A percentile compares a stretch with the other conserved stretches of the same genome.
phyloP scores from a whole-genome alignment of 2,113 vertebrate species.

The Puffinus mauretanicus region DNA sequence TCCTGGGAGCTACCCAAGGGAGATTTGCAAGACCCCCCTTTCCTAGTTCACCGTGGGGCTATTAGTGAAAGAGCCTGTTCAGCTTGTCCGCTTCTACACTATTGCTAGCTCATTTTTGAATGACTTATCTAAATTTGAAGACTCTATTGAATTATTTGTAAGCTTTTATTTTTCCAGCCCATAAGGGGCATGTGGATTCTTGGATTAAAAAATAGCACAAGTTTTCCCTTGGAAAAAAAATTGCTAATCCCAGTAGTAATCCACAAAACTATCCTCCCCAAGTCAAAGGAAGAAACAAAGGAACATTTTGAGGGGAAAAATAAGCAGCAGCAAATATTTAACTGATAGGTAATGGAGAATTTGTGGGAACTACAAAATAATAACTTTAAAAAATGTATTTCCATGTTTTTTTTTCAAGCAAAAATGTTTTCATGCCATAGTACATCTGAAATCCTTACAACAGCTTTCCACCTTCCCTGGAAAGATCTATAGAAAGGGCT shows the following conservation, averaged over 20 bases:
- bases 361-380: background rate
- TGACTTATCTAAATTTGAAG: background rate
- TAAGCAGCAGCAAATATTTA: background rate
- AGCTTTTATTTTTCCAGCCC: background rate
- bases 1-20: background rate
- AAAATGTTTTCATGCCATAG: background rate
- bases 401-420: background rate
- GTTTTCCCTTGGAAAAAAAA: background rate
- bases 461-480: background rate
- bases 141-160: background rate
- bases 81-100: background rate
- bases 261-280: background rate
- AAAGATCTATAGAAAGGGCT: background rate
- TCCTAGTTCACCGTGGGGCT: background rate
- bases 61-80: background rate
- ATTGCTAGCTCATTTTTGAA: background rate
- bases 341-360: background rate
- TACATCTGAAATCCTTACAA: background rate
- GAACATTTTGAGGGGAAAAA: background rate
- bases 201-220: background rate
- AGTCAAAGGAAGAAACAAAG: background rate
- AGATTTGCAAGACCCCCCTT: background rate
- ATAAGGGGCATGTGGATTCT: background rate
- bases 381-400: background rate
- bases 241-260: background rate